These are phyloP conservation scores for Anthrax anthrax DNA, from an alignment of 2,888 invertebrate genomes.

Conservation along the genomic window DNA sequence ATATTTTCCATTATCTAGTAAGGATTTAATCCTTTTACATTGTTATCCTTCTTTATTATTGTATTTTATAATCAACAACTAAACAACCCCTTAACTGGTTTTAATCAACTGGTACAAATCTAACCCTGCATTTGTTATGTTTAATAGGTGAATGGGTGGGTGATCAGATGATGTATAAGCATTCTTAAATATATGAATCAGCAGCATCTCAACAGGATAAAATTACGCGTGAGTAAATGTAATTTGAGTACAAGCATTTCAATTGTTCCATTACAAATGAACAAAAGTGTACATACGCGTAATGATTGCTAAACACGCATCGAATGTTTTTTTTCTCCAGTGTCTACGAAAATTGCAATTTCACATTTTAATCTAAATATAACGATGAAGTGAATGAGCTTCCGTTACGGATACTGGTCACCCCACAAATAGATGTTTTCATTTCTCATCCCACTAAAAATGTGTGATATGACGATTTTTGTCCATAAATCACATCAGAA, in stretches of 20 bases:
- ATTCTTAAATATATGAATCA: neutral
- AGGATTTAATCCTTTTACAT: constrained; percentile 4
- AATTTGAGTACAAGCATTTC: constrained; percentile 3
- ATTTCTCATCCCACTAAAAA: neutral
- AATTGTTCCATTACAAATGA: too few species aligned
- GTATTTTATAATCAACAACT: neutral
- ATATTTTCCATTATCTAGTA: constrained; percentile 1
- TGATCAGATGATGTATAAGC: too few species aligned
- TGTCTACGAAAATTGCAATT: constrained; percentile 3
- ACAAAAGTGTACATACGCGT: neutral
- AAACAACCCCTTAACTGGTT: constrained; percentile 4
- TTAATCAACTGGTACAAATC: constrained; percentile 1
- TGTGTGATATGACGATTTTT: neutral
- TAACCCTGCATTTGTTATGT: neutral
- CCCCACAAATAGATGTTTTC: constrained; percentile 1
- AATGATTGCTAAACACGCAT: neutral
- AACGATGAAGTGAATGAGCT: constrained; percentile 5
- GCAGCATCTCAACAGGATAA: neutral
- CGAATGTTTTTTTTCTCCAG: too few species aligned
- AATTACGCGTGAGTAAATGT: neutral
- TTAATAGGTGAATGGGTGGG: neutral
- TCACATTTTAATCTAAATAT: neutral
- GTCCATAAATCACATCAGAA: constrained; percentile 4
- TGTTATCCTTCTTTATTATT: neutral
- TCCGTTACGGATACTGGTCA: constrained; percentile 13